A percentile compares a stretch with the other conserved stretches of the same genome.
Evolutionary conservation across 2,888 invertebrate genomes (phyloP).

Genomic region (Priapulus caudatus): DNA sequence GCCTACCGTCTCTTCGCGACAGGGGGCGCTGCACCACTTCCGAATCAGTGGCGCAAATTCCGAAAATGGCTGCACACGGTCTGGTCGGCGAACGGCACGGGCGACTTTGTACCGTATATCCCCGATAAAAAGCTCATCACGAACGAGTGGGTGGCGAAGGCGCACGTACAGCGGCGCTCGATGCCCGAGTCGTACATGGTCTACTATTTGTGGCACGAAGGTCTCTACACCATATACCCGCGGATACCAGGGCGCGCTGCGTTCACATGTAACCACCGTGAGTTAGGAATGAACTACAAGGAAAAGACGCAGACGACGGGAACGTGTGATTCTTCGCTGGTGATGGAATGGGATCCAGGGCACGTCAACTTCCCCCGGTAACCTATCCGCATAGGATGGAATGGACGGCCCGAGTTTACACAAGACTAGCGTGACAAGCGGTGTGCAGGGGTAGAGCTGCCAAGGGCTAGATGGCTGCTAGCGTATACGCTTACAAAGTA

Average conservation of each 20-base stretch:
- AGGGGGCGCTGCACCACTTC: neutral
- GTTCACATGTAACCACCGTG: neutral
- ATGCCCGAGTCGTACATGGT: neutral
- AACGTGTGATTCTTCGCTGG: neutral
- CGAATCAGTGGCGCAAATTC: neutral
- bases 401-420: too few relatives aligned
- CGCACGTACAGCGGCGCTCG: neutral
- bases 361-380: neutral
- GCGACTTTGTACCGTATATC: neutral
- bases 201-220: neutral
- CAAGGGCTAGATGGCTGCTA: too few relatives aligned
- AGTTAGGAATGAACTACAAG: slow-evolving; percentile 1
- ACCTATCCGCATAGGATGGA: too few relatives aligned
- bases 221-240: neutral
- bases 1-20: neutral
- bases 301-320: neutral
- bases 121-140: neutral
- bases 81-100: neutral
- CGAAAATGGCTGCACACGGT: neutral
- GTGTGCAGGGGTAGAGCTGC: too few relatives aligned
- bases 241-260: neutral
- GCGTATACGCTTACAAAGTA: too few relatives aligned
- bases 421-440: too few relatives aligned
- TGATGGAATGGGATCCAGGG: neutral
- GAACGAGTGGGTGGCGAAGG: neutral